Percentiles rank a stretch among this genome's conserved stretches.
Conservation (phyloP, 2,888 invertebrate species). For the Macaria liturata region DNA sequence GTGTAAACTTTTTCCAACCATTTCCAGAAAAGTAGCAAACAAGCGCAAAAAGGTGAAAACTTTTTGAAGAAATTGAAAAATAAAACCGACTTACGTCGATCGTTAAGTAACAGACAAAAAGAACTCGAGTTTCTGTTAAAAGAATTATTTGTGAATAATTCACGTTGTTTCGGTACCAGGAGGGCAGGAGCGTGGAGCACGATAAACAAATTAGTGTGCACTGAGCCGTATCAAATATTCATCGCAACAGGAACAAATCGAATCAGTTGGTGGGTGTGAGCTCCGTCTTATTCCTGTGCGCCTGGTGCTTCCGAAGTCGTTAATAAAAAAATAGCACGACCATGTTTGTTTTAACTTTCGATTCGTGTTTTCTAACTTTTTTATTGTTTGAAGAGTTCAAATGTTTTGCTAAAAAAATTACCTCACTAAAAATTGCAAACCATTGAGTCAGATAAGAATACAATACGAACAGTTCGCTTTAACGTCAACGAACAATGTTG, state of each 20-base stretch:
- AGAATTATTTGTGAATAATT: constrained; percentile 51
- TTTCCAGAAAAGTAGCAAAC: no score
- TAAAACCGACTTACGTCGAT: not conserved
- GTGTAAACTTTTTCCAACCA: no score
- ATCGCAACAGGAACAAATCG: constrained; percentile 81
- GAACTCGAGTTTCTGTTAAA: constrained; percentile 10
- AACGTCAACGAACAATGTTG: no score
- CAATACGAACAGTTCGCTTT: no score
- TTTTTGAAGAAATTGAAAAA: no score
- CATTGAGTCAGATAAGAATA: no score
- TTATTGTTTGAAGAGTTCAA: not conserved
- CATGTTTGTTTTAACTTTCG: constrained; percentile 36
- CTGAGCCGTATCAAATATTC: constrained; percentile 82
- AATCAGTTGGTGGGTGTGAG: constrained; percentile 70
- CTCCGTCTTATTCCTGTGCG: constrained; percentile 66
- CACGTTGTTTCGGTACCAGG: constrained; percentile 56
- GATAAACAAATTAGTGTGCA: constrained; percentile 83
- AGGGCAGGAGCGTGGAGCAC: constrained; percentile 60
- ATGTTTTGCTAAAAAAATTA: no score
- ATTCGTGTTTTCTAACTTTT: constrained; percentile 12
- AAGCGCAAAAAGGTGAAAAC: no score
- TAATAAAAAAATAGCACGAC: constrained; percentile 60
- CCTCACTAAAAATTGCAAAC: no score
- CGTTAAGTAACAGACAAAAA: constrained; percentile 1
- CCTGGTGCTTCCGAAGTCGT: constrained; percentile 49